Conservation (phyloP, 2,888 invertebrate genomes). For the Hydroisotoma schaefferi region DNA sequence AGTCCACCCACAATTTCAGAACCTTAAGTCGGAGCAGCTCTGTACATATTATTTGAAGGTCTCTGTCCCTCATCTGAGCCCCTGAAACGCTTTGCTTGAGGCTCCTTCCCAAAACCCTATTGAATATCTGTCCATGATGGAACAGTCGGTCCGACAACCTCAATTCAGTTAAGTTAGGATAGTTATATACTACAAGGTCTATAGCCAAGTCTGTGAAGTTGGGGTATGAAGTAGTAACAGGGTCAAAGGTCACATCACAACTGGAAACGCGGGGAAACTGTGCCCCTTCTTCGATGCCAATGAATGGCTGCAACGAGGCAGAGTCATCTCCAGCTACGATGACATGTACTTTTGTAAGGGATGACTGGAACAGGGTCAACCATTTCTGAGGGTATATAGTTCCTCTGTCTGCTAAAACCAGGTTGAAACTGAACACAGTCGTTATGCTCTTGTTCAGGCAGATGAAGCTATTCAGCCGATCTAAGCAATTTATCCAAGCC, state of each 20-base stretch:
- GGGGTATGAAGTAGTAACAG: background rate
- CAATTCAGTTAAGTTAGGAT: constrained; percentile 20
- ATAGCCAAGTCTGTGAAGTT: background rate
- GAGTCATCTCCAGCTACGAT: constrained; percentile 1
- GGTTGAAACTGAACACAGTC: background rate
- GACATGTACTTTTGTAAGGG: background rate
- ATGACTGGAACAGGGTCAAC: background rate
- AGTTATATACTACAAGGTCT: constrained; percentile 17
- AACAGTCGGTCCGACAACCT: constrained; percentile 22
- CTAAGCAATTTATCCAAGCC: background rate
- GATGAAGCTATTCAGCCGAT: background rate
- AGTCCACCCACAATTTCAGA: constrained; percentile 18
- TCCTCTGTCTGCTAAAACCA: background rate
- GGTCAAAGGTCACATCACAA: constrained; percentile 5
- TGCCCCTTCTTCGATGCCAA: background rate
- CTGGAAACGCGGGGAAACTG: constrained; percentile 1
- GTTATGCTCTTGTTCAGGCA: too few relatives aligned
- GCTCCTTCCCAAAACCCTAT: background rate
- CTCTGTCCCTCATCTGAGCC: constrained; percentile 24
- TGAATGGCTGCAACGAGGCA: background rate
- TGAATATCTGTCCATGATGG: background rate
- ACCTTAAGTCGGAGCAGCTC: constrained; percentile 7
- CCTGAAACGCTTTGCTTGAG: constrained; percentile 1
- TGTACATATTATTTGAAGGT: constrained; percentile 24
- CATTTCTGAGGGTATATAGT: background rate